Base-by-base conservation (phyloP, 2,797 vertebrate genomes). In the Oreonectes daqikongensis region DNA sequence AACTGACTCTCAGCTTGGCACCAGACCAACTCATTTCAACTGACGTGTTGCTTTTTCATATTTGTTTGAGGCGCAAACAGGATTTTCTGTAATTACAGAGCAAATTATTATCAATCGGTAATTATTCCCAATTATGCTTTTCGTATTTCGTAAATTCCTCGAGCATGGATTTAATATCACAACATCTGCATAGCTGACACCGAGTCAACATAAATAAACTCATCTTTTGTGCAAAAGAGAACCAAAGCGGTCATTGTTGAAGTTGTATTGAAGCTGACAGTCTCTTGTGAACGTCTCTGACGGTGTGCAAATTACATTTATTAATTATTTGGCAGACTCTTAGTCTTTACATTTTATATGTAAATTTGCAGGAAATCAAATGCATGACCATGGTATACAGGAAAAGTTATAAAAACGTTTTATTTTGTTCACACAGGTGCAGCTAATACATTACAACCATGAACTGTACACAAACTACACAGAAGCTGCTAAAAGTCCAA, bases 361-460 rank as follows among this genome's bases (percentile, higher is more conserved):
- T 17, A 26, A 5, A 8, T 20, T 55, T 9, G 5, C 22, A 8
- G 9, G 11, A 20, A 26, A 55, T 26, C 5, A 11, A 26, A 55
- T 22, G 10, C 53, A 12, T 26, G 50, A 53, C 20, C 2, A 1
- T 53, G 20, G 20, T 1, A 3, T 18, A 6, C 18, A 50, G 17
- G 44, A 18, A 46, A 46, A 5, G 15, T n/a, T 9, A 2, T 42
- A 17, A 66, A 55, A 1, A 11, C 0, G 24, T 55, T 80, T 76
- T 17, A 68, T 85, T 14, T 81, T 80, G 64, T 59, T 81, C 79
- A 64, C 87, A 15, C 85, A 99, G 97, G 97, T 98, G 83, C 97
- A 99, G 22, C 93, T 99, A 87, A 99, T 99, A 89, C 97, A 99
- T 91, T 99, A 99, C 90, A 99, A 99, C 89, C 97, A 99, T 0